Evolutionary conservation across 2,113 vertebrate genomes (phyloP), one percentile per base, ranked within the genome.

Genomic region (Lota lota): DNA sequence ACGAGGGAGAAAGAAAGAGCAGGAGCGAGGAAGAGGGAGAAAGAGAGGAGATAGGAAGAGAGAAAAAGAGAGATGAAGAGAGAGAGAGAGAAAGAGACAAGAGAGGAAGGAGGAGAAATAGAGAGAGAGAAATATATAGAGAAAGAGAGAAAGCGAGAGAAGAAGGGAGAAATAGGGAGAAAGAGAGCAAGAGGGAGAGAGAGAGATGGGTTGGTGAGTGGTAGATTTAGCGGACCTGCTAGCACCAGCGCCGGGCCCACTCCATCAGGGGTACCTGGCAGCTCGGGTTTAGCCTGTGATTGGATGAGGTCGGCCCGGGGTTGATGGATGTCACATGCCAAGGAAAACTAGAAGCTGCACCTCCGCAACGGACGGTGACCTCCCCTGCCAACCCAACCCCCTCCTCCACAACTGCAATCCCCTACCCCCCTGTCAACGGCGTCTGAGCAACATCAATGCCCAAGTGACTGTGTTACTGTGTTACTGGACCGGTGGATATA

Each of bases 311-410:
- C 22, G 20, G 18, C 15, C 40, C 10, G 20, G 56, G 36, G 61
- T 50, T 76, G 74, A 70, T 76, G 68, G 68, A 63, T 75, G 67
- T 70, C 62, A 66, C 50, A 60, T 61, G 59, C 67, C 40, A 65
- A 53, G 63, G 73, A 57, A 69, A 75, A 69, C 67, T 50, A 70
- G 61, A 28, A 63, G 15, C 28, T 63, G 22, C 17, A 63, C 16
- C 61, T n/a, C 8, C 28, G 36, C 61, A 40, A 40, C 36, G 17
- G 33, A 47, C 61, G 18, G 10, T 40, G 61, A 63, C 61, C 28
- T 40, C 61, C 17, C 28, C 40, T 12, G 40, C 40, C 40, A 47
- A 47, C 40, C 40, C 8, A 47, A 8, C 40, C 10, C 40, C 40
- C 10, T 12, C 40, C 28, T 33, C 40, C 40, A 14, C 40, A 5